phyloP scores from a whole-genome alignment of 2,797 vertebrate species.

The Amblyopsis hoosieri region DNA sequence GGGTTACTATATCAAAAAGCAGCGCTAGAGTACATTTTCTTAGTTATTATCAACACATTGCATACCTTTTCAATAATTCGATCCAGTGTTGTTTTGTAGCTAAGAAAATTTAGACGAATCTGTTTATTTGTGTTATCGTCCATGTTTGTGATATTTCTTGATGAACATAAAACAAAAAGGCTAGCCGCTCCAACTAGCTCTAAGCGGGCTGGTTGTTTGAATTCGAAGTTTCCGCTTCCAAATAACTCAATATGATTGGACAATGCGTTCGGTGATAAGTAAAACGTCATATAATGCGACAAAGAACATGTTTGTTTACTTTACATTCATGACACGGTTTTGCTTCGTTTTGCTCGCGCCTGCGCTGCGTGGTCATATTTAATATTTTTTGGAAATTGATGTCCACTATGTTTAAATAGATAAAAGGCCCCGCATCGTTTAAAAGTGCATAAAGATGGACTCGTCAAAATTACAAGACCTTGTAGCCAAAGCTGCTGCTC shows the following conservation, averaged over 20 bases:
- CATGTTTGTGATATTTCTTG: slow-evolving; percentile 30
- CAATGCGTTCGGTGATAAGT: background rate
- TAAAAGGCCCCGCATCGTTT: background rate
- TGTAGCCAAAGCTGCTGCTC: slow-evolving; percentile 63
- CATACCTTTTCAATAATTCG: slow-evolving; percentile 61
- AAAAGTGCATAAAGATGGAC: slow-evolving; percentile 31
- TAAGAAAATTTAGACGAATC: fast-evolving
- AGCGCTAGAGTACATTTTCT: too few relatives aligned
- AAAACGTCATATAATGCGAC: too few relatives aligned
- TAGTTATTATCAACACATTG: background rate
- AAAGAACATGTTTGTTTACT: background rate
- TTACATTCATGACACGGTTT: background rate
- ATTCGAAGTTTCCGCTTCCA: slow-evolving; percentile 19
- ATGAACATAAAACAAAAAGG: background rate
- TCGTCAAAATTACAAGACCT: slow-evolving; percentile 79
- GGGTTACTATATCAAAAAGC: too few relatives aligned
- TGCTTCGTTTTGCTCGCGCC: background rate
- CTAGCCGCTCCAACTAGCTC: too few relatives aligned
- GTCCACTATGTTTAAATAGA: background rate
- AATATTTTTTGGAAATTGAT: background rate
- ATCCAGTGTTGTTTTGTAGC: slow-evolving; percentile 26
- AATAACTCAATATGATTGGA: slow-evolving; percentile 49
- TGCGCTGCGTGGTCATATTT: too few relatives aligned
- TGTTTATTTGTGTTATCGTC: fast-evolving
- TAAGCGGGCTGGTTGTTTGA: too few relatives aligned